phyloP scores from a whole-genome alignment of 2,888 invertebrate species.

The Rotaria macrura region DNA sequence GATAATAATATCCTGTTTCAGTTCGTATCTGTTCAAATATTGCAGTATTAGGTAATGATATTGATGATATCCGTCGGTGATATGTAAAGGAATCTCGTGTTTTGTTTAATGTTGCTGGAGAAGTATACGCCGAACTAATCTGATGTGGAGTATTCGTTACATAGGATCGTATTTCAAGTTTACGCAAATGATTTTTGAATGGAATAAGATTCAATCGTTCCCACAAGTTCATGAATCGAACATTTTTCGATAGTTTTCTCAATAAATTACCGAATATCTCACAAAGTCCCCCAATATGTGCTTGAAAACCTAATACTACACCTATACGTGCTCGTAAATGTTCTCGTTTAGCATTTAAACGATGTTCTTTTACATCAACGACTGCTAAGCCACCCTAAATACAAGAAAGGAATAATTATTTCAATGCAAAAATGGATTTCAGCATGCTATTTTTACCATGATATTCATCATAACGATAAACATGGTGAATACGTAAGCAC shows the following conservation, averaged over 20 bases:
- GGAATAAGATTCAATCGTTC: neutral
- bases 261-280: neutral
- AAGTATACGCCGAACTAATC: neutral
- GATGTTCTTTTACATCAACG: neutral
- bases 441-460: neutral
- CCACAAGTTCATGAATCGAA: neutral
- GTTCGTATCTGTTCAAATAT: neutral
- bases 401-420: neutral
- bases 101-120: neutral
- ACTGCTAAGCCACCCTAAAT: constrained; percentile 7
- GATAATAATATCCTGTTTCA: neutral
- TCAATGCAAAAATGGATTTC: neutral
- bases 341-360: constrained; percentile 13
- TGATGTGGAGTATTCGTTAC: neutral
- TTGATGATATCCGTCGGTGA: neutral
- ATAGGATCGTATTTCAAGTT: neutral
- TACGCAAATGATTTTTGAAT: neutral
- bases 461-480: constrained; percentile 17
- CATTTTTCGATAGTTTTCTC: neutral
- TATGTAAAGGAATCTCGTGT: neutral
- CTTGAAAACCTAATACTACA: constrained; percentile 2
- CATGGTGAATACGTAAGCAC: neutral
- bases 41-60: neutral
- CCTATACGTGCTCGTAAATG: constrained; percentile 6
- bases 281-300: neutral